Conservation (phyloP, 2,113 vertebrate species). For the Silurus asotus region DNA sequence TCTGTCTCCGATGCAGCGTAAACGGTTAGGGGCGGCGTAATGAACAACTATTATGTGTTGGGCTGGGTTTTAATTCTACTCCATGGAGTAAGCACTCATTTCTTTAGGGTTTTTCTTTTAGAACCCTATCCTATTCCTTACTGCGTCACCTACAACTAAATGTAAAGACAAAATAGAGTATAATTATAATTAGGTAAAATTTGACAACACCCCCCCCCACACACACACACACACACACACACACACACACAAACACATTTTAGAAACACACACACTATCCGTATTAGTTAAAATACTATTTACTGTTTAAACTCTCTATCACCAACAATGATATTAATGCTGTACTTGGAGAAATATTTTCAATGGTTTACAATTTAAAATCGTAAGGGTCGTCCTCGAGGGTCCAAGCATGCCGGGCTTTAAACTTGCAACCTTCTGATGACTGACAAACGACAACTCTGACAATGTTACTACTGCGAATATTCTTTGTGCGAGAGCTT, state of each 20-base stretch:
- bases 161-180: not conserved
- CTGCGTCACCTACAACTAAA: not conserved
- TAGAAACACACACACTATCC: no score
- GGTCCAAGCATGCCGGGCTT: not conserved
- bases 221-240: no score
- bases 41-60: conserved; percentile 76
- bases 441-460: not conserved
- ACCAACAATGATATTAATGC: not conserved
- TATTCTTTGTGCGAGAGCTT: not conserved
- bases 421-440: not conserved
- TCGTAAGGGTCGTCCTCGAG: not conserved
- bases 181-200: not conserved
- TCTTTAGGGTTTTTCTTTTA: conserved; percentile 17
- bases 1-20: conserved; percentile 78
- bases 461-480: not conserved
- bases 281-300: not conserved
- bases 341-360: not conserved
- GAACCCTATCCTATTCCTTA: not conserved
- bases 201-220: not conserved
- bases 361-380: not conserved
- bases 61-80: conserved; percentile 61
- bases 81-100: conserved; percentile 44
- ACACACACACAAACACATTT: no score
- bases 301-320: not conserved
- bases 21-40: conserved; percentile 82